A percentile compares a stretch with the other conserved stretches of the same genome.
These are phyloP conservation scores for Epinotia demarniana DNA, from an alignment of 2,888 invertebrate genomes.

Conservation along the genomic window DNA sequence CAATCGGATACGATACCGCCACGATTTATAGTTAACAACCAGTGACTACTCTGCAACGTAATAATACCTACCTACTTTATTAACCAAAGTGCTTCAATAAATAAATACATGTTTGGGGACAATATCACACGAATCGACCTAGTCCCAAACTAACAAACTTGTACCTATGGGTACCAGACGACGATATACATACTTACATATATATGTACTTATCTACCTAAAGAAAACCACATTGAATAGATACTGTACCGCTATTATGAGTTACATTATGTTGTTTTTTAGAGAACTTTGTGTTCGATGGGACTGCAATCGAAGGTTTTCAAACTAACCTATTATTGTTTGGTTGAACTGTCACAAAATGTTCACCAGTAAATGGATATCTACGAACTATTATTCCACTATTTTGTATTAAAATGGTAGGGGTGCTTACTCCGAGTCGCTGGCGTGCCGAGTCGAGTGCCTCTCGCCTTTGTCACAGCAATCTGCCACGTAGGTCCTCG, in stretches of 20 bases:
- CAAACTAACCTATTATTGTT: neutral
- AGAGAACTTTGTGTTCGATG: too few species aligned
- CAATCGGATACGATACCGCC: slow-evolving; percentile 46
- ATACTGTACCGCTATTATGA: neutral
- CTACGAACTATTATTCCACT: neutral
- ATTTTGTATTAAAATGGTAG: slow-evolving; percentile 43
- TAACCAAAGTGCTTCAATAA: too few species aligned
- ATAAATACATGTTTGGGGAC: too few species aligned
- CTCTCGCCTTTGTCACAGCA: slow-evolving; percentile 50
- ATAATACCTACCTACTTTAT: neutral
- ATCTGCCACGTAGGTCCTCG: slow-evolving; percentile 31
- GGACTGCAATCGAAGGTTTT: too few species aligned
- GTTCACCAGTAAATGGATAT: neutral
- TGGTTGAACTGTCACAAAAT: neutral
- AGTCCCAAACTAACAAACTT: too few species aligned
- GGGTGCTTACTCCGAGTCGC: slow-evolving; percentile 37
- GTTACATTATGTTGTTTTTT: neutral
- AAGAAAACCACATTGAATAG: neutral
- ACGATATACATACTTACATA: too few species aligned
- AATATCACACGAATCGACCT: too few species aligned
- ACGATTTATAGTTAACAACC: slow-evolving; percentile 41
- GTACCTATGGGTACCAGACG: too few species aligned
- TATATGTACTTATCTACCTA: neutral
- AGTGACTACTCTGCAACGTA: neutral
- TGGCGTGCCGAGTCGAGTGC: slow-evolving; percentile 35